Base-by-base conservation (phyloP, 2,797 vertebrate genomes). In the Phrynocephalus guinanensis region DNA sequence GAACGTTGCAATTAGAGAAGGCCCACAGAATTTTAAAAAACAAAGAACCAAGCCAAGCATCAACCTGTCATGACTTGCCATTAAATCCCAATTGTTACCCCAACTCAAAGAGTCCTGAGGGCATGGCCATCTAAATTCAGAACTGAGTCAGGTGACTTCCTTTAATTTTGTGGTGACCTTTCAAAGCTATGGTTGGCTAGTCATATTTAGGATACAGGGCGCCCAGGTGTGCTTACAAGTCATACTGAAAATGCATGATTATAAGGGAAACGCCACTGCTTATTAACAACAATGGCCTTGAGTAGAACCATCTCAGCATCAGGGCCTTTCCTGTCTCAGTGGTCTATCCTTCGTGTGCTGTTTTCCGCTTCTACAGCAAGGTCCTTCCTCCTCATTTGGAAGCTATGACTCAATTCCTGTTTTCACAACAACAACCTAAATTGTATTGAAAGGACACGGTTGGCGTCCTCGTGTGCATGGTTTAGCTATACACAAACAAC, bases 351-450 rank as follows among this genome's bases (percentile, higher is more conserved):
- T 82, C 63, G 66, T 88, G 86, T 86, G 88, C 92, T 94, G 73
- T 38, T 93, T 80, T 87, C 94, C 86, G 88, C 92, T 90, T 13
- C 0, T 68, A 88, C 85, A 94, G 79, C 89, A 84, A 93, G 60
- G 60, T 63, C 60, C 60, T 63, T 0, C 50, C 93, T 94, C 68
- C 95, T 82, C 71, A 18, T 95, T 93, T 93, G 93, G 91, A 92
- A 90, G 44, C 0, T 5, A 84, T 96, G 96, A 97, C 93, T 96
- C 96, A 96, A 94, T 96, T 97, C 96, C 97, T 97, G 97, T 96
- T 96, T 97, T 96, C 95, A 94, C 90, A 89, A 94, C 90, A 89
- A 94, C 87, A 86, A 92, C 81, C 92, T 94, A 95, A 94, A 90
- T 91, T 92, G 94, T 94, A 92, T 86, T 94, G 86, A 26, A 92